A percentile compares a stretch with the other conserved stretches of the same genome.
These are phyloP conservation scores for Corythornis madagascariensis DNA, from an alignment of 2,113 vertebrate genomes.

Conservation along the genomic window DNA sequence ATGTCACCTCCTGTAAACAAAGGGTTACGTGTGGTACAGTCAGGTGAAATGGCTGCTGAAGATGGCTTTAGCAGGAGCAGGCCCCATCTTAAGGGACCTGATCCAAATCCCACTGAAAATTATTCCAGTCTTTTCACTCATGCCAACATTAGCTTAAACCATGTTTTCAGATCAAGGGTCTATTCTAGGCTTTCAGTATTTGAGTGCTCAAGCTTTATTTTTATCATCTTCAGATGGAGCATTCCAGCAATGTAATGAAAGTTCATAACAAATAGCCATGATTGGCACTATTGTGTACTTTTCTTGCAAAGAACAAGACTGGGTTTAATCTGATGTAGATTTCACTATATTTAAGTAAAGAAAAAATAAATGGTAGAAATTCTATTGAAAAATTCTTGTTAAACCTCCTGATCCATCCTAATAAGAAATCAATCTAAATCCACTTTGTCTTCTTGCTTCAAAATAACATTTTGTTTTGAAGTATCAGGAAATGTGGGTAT, in stretches of 20 bases:
- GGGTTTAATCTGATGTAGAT: neutral
- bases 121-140: neutral
- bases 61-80: neutral
- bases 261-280: neutral
- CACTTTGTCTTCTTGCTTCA: neutral
- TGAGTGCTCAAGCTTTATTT: neutral
- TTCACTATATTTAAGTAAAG: neutral
- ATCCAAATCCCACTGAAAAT: neutral
- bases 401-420: neutral
- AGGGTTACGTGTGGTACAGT: accelerated
- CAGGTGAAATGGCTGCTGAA: neutral
- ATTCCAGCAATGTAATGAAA: neutral
- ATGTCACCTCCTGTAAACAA: neutral
- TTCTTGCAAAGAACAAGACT: neutral
- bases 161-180: neutral
- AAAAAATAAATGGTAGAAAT: neutral
- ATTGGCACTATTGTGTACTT: neutral
- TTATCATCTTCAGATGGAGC: neutral
- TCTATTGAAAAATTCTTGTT: neutral
- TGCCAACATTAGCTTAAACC: neutral
- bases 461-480: neutral
- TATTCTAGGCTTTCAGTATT: neutral
- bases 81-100: too few relatives aligned
- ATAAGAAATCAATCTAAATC: neutral
- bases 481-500: neutral